phyloP scores from a whole-genome alignment of 2,797 vertebrate genomes.

The Loriculus beryllinus region DNA sequence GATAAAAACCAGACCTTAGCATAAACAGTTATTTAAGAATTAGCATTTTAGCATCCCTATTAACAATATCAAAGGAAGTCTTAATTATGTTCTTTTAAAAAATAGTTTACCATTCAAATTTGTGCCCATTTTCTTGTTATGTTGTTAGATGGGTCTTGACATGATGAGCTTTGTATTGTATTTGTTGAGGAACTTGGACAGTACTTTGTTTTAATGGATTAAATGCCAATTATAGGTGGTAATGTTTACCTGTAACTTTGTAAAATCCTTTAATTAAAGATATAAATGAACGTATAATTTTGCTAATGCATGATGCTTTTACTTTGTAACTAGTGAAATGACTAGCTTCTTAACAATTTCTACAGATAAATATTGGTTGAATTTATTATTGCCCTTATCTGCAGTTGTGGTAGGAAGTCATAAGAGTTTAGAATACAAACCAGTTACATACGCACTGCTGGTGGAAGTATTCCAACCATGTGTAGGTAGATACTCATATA shows the following conservation, averaged over 20 bases:
- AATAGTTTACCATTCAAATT: neutral
- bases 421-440: neutral
- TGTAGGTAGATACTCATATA: neutral
- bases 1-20: neutral
- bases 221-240: neutral
- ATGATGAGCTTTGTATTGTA: neutral
- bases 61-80: neutral
- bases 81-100: neutral
- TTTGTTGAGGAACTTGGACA: neutral
- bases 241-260: neutral
- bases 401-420: neutral
- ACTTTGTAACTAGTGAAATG: neutral
- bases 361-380: neutral
- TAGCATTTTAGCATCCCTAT: conserved; percentile 12
- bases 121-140: neutral
- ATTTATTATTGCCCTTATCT: neutral
- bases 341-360: neutral
- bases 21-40: conserved; percentile 2
- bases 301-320: neutral
- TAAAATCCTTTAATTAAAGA: neutral
- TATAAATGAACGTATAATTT: neutral
- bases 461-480: neutral
- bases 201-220: neutral
- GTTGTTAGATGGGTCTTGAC: neutral
- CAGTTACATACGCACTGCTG: rapidly evolving